Evolutionary conservation across 2,113 vertebrate genomes (phyloP).

Genomic region (Myrmecobius fasciatus): DNA sequence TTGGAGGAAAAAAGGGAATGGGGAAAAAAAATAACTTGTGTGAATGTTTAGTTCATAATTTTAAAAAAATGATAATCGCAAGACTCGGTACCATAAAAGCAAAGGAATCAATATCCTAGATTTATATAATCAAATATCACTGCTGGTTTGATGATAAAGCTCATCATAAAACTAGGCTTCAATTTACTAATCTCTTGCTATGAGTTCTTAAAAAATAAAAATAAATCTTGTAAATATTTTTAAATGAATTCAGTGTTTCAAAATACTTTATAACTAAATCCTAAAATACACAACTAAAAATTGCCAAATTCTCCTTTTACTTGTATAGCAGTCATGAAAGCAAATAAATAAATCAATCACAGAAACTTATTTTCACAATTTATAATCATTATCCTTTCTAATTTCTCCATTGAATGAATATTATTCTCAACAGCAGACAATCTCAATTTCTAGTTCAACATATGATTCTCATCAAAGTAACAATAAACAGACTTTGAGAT

Average conservation of each 20-base stretch:
- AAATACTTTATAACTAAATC: slow-evolving; percentile 14
- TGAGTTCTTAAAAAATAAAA: slow-evolving; percentile 45
- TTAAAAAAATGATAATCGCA: slow-evolving; percentile 40
- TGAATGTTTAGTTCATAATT: slow-evolving; percentile 46
- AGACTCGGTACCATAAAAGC: slow-evolving; percentile 22
- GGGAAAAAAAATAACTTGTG: neutral
- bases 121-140: slow-evolving; percentile 3
- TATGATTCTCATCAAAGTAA: slow-evolving; percentile 17
- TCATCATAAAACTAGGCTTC: neutral
- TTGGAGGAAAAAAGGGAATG: slow-evolving; percentile 29
- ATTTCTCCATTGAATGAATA: neutral
- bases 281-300: slow-evolving; percentile 52
- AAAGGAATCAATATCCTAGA: slow-evolving; percentile 32
- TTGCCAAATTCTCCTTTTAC: slow-evolving; percentile 17
- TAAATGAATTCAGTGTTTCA: slow-evolving; percentile 43
- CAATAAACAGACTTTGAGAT: neutral
- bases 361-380: slow-evolving; percentile 6
- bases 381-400: neutral
- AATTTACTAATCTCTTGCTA: neutral
- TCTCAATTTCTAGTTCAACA: neutral
- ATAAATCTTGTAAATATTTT: slow-evolving; percentile 13
- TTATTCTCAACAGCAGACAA: slow-evolving; percentile 16
- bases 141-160: neutral
- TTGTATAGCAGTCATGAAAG: slow-evolving; percentile 15
- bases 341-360: neutral